phyloP scores from a whole-genome alignment of 2,888 invertebrate species.

The Microchrysa polita region DNA sequence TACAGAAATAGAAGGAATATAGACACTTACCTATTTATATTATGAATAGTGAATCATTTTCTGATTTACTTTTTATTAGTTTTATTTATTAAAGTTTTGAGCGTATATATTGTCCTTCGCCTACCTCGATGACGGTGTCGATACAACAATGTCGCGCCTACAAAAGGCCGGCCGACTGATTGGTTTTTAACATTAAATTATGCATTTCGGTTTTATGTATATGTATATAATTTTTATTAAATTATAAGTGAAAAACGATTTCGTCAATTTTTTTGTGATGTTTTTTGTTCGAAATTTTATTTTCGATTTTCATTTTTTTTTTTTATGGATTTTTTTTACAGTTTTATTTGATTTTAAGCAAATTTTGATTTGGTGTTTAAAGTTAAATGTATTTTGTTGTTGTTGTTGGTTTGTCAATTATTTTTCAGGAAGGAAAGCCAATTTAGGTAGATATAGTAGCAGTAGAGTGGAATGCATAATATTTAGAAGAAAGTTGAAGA shows the following conservation, averaged over 20 bases:
- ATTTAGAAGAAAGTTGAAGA: conserved; percentile 45
- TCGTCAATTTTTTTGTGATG: conserved; percentile 50
- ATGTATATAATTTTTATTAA: conserved; percentile 44
- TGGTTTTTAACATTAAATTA: conserved; percentile 34
- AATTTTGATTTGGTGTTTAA: conserved; percentile 39
- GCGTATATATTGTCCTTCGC: conserved; percentile 52
- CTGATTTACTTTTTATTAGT: background rate
- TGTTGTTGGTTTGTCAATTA: conserved; percentile 41
- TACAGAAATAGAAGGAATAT: background rate
- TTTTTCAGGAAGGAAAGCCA: conserved; percentile 46
- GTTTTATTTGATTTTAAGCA: conserved; percentile 39
- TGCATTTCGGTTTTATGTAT: conserved; percentile 22
- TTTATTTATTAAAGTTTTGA: background rate
- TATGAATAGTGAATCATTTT: conserved; percentile 11
- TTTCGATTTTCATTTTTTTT: conserved; percentile 47
- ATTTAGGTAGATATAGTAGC: conserved; percentile 41
- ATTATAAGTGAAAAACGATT: conserved; percentile 49
- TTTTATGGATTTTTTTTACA: conserved; percentile 42
- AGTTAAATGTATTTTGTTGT: conserved; percentile 39
- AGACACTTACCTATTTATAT: conserved; percentile 42
- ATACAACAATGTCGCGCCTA: conserved; percentile 64
- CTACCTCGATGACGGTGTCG: conserved; percentile 63
- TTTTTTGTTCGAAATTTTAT: conserved; percentile 45
- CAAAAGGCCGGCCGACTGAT: conserved; percentile 65
- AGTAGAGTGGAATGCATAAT: conserved; percentile 47